Percentiles rank a stretch among this genome's conserved stretches.
phyloP scores from a whole-genome alignment of 2,888 invertebrate genomes.

The Habroteleia sp. region DNA sequence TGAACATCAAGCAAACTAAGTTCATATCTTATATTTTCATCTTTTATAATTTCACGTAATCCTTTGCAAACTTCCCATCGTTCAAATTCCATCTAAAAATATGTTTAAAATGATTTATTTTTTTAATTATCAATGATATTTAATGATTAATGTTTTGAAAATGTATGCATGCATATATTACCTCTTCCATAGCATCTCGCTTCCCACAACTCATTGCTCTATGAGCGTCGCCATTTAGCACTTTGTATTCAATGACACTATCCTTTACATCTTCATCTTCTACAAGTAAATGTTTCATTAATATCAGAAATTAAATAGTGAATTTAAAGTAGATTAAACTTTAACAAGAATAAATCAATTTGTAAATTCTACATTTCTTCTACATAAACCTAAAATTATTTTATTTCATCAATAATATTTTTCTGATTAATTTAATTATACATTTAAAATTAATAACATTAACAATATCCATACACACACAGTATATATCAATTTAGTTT shows the following conservation, averaged over 20 bases:
- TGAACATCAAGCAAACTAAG: constrained; percentile 75
- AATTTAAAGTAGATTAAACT: too few relatives aligned
- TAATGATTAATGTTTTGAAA: too few relatives aligned
- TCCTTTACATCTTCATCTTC: constrained; percentile 48
- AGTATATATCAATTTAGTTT: too few relatives aligned
- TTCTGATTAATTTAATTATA: too few relatives aligned
- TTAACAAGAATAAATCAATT: too few relatives aligned
- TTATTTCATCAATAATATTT: too few relatives aligned
- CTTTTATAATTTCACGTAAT: constrained; percentile 75
- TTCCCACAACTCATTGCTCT: constrained; percentile 77
- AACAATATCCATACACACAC: too few relatives aligned
- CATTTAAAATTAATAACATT: too few relatives aligned
- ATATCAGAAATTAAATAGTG: constrained; percentile 1
- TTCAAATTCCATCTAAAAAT: constrained; percentile 77
- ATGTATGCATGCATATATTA: too few relatives aligned
- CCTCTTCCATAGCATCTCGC: constrained; percentile 76
- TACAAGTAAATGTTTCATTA: constrained; percentile 6
- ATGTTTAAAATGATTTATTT: constrained; percentile 16
- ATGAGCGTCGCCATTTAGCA: constrained; percentile 75
- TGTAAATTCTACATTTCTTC: too few relatives aligned
- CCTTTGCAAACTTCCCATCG: constrained; percentile 76
- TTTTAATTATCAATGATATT: constrained; percentile 6
- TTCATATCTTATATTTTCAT: constrained; percentile 77
- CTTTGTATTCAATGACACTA: constrained; percentile 68
- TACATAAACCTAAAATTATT: too few relatives aligned